Conservation (phyloP, 2,888 invertebrate species). For the Cephus sareptanus region DNA sequence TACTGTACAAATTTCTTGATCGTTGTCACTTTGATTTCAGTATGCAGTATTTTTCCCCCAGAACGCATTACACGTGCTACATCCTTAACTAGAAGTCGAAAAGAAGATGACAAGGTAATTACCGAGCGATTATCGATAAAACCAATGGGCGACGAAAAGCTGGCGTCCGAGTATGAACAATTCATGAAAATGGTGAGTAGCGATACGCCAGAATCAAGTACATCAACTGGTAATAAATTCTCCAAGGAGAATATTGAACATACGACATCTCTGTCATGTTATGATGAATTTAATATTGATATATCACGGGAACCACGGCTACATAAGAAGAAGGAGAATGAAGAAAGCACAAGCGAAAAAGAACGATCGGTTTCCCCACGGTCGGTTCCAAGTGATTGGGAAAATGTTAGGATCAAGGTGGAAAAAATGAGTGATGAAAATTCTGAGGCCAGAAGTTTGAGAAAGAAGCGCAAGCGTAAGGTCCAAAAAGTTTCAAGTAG, state of each 20-base stretch:
- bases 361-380: slow-evolving; percentile 32
- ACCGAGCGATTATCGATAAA: neutral
- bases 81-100: neutral
- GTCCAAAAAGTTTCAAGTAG: slow-evolving; percentile 27
- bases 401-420: slow-evolving; percentile 53
- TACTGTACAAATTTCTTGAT: neutral
- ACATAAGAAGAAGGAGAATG: neutral
- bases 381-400: slow-evolving; percentile 56
- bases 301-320: neutral
- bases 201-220: slow-evolving; percentile 39
- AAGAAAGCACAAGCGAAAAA: neutral
- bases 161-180: slow-evolving; percentile 70
- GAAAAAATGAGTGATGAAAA: slow-evolving; percentile 53
- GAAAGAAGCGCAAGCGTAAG: slow-evolving; percentile 18
- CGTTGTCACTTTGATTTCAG: neutral
- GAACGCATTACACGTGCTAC: slow-evolving; percentile 2
- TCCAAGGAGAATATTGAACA: neutral
- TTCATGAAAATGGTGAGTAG: slow-evolving; percentile 70
- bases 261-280: slow-evolving; percentile 14
- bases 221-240: neutral
- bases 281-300: slow-evolving; percentile 21
- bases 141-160: slow-evolving; percentile 53
- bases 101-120: neutral
- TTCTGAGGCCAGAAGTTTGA: slow-evolving; percentile 22
- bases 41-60: neutral